Percentiles rank a stretch among this genome's conserved stretches.
These are phyloP conservation scores for Spondyliosoma cantharus DNA, from an alignment of 2,797 vertebrate genomes.

Conservation along the genomic window DNA sequence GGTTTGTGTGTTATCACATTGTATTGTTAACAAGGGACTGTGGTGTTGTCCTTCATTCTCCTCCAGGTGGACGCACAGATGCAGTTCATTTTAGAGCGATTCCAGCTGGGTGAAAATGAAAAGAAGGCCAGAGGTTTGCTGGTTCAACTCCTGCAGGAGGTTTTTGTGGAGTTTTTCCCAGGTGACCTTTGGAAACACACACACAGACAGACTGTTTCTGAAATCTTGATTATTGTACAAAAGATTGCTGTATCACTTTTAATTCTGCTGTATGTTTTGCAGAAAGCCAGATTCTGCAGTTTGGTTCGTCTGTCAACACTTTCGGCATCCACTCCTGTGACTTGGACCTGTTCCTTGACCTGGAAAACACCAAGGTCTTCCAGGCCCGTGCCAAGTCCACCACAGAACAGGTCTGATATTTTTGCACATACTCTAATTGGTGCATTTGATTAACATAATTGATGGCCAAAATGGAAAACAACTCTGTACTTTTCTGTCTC, in stretches of 20 bases:
- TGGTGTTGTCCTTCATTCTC: background rate
- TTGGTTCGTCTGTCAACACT: conserved; percentile 93
- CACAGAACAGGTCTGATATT: conserved; percentile 74
- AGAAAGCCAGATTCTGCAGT: conserved; percentile 90
- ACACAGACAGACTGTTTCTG: rapidly evolving
- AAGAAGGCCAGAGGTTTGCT: conserved; percentile 86
- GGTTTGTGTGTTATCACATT: background rate
- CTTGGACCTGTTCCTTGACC: conserved; percentile 91
- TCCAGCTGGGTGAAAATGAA: conserved; percentile 88
- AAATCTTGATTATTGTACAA: background rate
- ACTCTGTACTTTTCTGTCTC: background rate
- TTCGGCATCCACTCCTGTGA: conserved; percentile 92
- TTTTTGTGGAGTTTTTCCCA: conserved; percentile 93
- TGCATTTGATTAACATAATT: background rate
- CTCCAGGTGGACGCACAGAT: conserved; percentile 89
- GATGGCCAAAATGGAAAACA: background rate
- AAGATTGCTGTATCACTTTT: background rate
- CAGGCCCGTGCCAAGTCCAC: conserved; percentile 79
- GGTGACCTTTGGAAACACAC: conserved; percentile 76
- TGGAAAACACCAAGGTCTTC: conserved; percentile 88
- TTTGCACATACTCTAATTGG: background rate
- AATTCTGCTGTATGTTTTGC: background rate
- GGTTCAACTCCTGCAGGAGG: conserved; percentile 90
- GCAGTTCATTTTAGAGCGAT: conserved; percentile 83
- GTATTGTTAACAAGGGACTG: background rate